These are phyloP conservation scores for Ochotona curzoniae DNA, from an alignment of 2,113 vertebrate species.

Conservation along the genomic window DNA sequence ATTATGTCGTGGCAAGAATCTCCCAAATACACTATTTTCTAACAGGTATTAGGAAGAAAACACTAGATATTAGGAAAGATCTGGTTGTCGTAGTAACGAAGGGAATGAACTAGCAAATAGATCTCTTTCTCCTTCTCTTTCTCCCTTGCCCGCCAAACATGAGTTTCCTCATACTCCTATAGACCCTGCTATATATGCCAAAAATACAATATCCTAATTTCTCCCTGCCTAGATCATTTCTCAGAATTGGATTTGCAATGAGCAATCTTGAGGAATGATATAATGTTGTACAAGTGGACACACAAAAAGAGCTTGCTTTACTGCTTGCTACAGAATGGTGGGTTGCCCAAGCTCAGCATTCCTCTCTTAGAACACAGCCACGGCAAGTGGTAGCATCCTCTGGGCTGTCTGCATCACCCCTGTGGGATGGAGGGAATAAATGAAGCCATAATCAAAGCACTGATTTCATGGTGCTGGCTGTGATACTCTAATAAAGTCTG, in stretches of 20 bases:
- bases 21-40: too few relatives aligned
- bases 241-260: background rate
- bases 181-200: background rate
- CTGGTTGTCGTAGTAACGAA: too few relatives aligned
- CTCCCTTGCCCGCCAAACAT: background rate
- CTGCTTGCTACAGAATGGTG: constrained; percentile 18
- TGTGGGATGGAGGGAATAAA: background rate
- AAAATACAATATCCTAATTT: background rate
- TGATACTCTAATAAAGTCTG: background rate
- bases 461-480: background rate
- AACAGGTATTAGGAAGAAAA: too few relatives aligned
- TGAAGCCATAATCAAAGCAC: background rate
- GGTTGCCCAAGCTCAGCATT: background rate
- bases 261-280: background rate
- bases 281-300: background rate
- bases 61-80: background rate
- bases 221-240: background rate
- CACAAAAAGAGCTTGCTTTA: constrained; percentile 28
- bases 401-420: background rate
- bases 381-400: background rate
- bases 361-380: background rate
- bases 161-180: background rate
- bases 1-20: too few relatives aligned
- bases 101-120: too few relatives aligned
- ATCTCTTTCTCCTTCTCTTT: too few relatives aligned